phyloP scores from a whole-genome alignment of 2,888 invertebrate species.

The Laspeyria flexula region DNA sequence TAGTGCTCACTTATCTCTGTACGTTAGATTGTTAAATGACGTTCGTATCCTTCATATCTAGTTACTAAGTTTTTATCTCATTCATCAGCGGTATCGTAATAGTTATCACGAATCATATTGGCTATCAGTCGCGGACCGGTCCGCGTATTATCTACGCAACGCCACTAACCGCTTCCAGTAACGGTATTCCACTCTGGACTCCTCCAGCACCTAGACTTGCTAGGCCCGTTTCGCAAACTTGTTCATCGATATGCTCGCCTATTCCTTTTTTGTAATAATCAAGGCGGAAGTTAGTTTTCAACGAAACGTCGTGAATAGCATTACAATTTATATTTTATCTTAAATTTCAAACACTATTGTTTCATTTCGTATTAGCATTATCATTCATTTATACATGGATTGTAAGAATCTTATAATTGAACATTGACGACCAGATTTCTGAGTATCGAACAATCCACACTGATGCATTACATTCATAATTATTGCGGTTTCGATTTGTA shows the following conservation, averaged over 20 bases:
- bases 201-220: conserved; percentile 63
- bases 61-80: conserved; percentile 48
- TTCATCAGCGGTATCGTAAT: conserved; percentile 54
- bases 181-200: conserved; percentile 71
- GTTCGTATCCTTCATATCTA: conserved; percentile 28
- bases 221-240: conserved; percentile 68
- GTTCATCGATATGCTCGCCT: conserved; percentile 63
- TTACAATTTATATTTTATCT: conserved; percentile 18
- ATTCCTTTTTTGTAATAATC: conserved; percentile 60
- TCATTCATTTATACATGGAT: conserved; percentile 54
- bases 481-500: conserved; percentile 5
- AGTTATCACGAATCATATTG: conserved; percentile 58
- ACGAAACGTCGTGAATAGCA: conserved; percentile 29
- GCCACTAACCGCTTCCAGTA: conserved; percentile 68
- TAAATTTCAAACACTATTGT: conserved; percentile 17
- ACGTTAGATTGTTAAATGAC: neutral
- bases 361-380: conserved; percentile 38
- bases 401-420: conserved; percentile 44
- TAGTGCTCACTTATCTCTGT: neutral
- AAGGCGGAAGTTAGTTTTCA: conserved; percentile 59
- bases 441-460: conserved; percentile 38
- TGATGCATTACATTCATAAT: conserved; percentile 1
- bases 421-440: conserved; percentile 38
- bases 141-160: conserved; percentile 70
- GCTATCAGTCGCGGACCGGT: conserved; percentile 69